Evolutionary conservation across 2,113 vertebrate species (phyloP).

Genomic region (Trachemys scripta): DNA sequence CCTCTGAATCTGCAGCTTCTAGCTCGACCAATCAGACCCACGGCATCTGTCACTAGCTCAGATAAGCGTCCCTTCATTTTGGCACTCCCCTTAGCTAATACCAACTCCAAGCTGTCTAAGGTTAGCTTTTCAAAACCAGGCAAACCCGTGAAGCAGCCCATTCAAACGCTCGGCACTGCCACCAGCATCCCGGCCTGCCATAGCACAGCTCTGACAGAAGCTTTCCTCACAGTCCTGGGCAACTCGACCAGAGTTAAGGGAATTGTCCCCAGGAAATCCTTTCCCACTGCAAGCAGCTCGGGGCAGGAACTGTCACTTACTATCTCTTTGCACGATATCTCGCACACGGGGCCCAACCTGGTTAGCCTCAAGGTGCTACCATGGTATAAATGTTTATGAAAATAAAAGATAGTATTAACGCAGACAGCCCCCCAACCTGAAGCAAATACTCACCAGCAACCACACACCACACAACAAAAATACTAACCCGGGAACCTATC

Average conservation of each 20-base stretch:
- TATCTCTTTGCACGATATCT: neutral
- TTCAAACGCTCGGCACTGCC: neutral
- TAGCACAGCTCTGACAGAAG: neutral
- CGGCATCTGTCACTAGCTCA: too few species aligned
- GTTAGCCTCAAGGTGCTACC: neutral
- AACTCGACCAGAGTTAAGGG: neutral
- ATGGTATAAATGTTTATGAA: neutral
- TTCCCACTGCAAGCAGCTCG: neutral
- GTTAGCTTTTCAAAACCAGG: too few species aligned
- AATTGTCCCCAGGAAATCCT: neutral
- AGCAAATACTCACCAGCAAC: too few species aligned
- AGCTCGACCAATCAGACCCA: too few species aligned
- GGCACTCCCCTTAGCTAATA: too few species aligned
- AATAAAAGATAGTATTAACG: neutral
- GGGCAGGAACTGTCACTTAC: neutral
- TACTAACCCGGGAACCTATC: too few species aligned
- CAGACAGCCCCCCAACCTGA: too few species aligned
- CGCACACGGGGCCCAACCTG: neutral
- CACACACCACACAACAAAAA: too few species aligned
- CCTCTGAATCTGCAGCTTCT: neutral
- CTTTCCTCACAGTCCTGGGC: neutral
- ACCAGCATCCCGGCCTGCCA: neutral
- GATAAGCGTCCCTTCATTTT: too few species aligned
- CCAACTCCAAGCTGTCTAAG: too few species aligned
- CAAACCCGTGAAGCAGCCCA: too few species aligned